These are phyloP conservation scores for Plebejus argus DNA, from an alignment of 2,888 invertebrate species.

Conservation along the genomic window DNA sequence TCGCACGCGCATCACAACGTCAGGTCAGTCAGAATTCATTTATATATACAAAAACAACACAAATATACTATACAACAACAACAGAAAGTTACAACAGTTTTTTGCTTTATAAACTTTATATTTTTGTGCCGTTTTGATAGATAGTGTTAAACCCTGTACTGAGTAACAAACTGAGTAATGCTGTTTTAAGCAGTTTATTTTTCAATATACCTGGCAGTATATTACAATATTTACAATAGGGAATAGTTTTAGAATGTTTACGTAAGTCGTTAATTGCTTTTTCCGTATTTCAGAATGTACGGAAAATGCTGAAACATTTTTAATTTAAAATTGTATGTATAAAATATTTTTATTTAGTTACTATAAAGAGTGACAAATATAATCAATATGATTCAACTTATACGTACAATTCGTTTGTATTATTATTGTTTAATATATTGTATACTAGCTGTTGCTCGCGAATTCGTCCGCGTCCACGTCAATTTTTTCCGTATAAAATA, in stretches of 20 bases:
- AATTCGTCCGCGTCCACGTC: too few relatives aligned
- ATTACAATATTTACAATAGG: conserved; percentile 3
- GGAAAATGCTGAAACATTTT: too few relatives aligned
- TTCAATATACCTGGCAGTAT: conserved; percentile 12
- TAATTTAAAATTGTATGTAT: too few relatives aligned
- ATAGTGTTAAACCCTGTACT: conserved; percentile 49
- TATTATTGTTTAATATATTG: too few relatives aligned
- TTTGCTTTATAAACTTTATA: conserved; percentile 38
- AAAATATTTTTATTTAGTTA: too few relatives aligned
- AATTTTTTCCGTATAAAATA: too few relatives aligned
- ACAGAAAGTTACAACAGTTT: neutral
- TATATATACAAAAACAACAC: conserved; percentile 23
- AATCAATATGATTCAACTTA: too few relatives aligned
- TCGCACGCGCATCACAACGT: conserved; percentile 55
- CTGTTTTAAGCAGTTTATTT: conserved; percentile 49
- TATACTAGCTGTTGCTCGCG: too few relatives aligned
- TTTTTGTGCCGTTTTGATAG: conserved; percentile 49
- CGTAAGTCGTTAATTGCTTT: conserved; percentile 9
- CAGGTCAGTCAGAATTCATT: conserved; percentile 38
- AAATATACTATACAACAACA: conserved; percentile 8
- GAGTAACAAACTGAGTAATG: conserved; percentile 59
- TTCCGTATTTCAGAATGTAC: neutral
- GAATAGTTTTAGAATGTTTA: neutral
- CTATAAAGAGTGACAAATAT: too few relatives aligned
- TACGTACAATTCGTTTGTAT: too few relatives aligned